Evolutionary conservation across 2,113 vertebrate genomes (phyloP).

Genomic region (Girardinichthys multiradiatus): DNA sequence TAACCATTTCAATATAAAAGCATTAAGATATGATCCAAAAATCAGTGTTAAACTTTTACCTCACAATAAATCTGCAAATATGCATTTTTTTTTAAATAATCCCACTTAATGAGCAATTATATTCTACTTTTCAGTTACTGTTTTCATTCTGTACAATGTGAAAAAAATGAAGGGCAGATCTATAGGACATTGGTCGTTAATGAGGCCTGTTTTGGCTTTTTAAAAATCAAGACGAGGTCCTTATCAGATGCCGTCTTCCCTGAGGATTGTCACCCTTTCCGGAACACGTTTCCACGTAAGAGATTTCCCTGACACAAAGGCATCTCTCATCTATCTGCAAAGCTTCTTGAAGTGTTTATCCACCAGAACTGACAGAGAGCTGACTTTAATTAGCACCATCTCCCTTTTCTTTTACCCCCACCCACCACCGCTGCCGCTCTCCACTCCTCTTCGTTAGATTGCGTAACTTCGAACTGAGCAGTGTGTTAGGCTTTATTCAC

Average conservation of each 20-base stretch:
- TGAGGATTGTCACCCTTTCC: constrained; percentile 73
- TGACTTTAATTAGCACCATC: constrained; percentile 81
- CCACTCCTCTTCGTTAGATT: constrained; percentile 65
- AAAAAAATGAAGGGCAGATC: constrained; percentile 60
- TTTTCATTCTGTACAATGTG: constrained; percentile 17
- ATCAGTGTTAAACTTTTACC: background rate
- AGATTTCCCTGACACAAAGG: constrained; percentile 78
- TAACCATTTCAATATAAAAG: background rate
- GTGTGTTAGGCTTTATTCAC: constrained; percentile 70
- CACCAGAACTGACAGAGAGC: constrained; percentile 80
- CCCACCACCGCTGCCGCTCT: constrained; percentile 7
- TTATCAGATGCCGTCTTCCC: constrained; percentile 68
- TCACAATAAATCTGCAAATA: background rate
- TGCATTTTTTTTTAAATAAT: background rate
- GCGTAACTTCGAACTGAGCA: constrained; percentile 71
- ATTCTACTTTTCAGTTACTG: constrained; percentile 1
- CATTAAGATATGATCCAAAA: background rate
- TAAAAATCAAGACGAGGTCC: constrained; percentile 63
- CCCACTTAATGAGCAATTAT: background rate
- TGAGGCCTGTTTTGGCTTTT: constrained; percentile 68
- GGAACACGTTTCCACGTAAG: constrained; percentile 74
- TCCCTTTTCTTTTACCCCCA: constrained; percentile 59
- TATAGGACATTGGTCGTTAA: constrained; percentile 69
- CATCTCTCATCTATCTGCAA: constrained; percentile 78
- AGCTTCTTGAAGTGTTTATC: constrained; percentile 82